phyloP scores from a whole-genome alignment of 2,113 vertebrate species.

The Burhinus oedicnemus region DNA sequence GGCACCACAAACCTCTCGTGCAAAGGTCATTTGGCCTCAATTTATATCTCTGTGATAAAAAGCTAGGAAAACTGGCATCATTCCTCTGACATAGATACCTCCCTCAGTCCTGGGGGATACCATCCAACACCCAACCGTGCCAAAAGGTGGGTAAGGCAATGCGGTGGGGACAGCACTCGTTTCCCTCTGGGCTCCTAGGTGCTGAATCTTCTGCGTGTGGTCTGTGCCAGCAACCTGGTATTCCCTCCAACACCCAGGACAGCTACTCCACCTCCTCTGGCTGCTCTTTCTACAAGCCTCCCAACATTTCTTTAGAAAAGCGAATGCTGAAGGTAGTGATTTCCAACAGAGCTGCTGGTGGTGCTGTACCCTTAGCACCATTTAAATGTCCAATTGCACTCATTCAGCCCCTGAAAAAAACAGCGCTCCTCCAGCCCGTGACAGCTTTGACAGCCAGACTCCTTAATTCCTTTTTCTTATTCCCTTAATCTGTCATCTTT shows the following conservation, averaged over 20 bases:
- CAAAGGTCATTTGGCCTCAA: not conserved
- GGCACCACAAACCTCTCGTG: not conserved
- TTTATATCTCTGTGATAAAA: not conserved
- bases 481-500: constrained; percentile 99
- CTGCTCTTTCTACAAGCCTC: not conserved
- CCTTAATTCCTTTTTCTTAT: constrained; percentile 95
- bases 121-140: not conserved
- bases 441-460: constrained; percentile 91
- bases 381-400: constrained; percentile 54
- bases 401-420: constrained; percentile 43
- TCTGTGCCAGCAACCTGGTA: not conserved
- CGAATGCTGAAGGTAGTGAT: not conserved
- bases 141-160: not conserved
- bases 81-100: not conserved
- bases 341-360: constrained; percentile 23
- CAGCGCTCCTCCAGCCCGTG: constrained; percentile 66
- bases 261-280: not conserved
- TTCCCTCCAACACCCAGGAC: not conserved
- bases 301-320: not conserved
- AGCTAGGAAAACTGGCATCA: not conserved
- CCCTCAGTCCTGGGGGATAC: not conserved
- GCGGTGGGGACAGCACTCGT: not conserved
- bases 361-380: constrained; percentile 47
- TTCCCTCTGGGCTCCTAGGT: not conserved
- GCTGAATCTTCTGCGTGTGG: fast-evolving